phyloP scores from a whole-genome alignment of 2,888 invertebrate genomes.

The Callinectes sapidus region DNA sequence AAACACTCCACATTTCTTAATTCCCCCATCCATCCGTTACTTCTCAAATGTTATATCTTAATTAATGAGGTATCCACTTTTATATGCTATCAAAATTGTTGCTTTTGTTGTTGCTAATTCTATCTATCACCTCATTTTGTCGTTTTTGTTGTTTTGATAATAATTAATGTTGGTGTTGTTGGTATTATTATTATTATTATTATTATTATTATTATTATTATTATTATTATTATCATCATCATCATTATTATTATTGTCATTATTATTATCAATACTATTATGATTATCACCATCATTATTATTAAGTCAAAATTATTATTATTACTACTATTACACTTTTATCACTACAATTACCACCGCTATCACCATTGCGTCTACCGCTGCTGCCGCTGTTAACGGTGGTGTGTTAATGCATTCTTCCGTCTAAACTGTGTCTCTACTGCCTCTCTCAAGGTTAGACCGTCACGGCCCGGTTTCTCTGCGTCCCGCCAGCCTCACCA shows the following conservation, averaged over 20 bases:
- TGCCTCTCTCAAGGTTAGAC: neutral
- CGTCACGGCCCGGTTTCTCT: neutral
- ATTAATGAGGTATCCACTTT: neutral
- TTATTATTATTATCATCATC: neutral
- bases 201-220: neutral
- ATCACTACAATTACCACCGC: neutral
- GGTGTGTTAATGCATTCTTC: neutral
- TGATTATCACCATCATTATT: too few species aligned
- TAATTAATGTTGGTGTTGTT: neutral
- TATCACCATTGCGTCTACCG: neutral
- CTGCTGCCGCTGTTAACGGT: neutral
- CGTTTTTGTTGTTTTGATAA: neutral
- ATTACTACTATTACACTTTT: neutral
- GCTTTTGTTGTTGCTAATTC: neutral
- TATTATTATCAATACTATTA: too few species aligned
- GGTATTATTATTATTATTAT: neutral
- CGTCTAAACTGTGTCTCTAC: neutral
- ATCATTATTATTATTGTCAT: neutral
- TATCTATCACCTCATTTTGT: neutral
- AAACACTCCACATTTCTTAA: neutral
- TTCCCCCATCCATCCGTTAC: neutral
- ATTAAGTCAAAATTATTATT: neutral
- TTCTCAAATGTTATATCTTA: neutral
- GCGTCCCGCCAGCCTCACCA: neutral
- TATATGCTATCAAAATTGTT: neutral